A percentile compares a stretch with the other conserved stretches of the same genome.
Conservation (phyloP, 2,888 invertebrate species). For the Conus canariensis region DNA sequence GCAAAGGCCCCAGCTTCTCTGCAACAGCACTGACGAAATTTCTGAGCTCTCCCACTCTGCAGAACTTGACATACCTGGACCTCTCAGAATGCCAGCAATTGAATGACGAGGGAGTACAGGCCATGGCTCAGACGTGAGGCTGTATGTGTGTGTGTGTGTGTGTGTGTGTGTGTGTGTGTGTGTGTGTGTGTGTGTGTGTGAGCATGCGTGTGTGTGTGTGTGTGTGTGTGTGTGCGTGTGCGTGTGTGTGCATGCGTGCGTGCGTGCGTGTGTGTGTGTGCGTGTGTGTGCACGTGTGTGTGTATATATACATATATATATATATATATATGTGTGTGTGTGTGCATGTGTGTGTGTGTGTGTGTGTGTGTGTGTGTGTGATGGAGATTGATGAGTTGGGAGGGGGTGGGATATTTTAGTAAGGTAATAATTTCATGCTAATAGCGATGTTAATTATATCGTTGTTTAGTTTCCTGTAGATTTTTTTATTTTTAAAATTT, state of each 20-base stretch:
- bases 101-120: conserved; percentile 57
- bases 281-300: not conserved
- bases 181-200: not conserved
- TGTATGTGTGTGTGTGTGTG: not conserved
- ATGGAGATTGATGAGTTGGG: not conserved
- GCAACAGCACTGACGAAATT: conserved; percentile 52
- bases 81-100: conserved; percentile 64
- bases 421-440: too few species aligned
- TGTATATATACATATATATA: too few species aligned
- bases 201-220: not conserved
- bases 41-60: conserved; percentile 53
- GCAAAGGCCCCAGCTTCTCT: conserved; percentile 61
- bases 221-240: not conserved
- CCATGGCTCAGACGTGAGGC: conserved; percentile 63
- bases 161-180: not conserved
- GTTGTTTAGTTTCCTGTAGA: too few species aligned
- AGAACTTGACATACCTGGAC: conserved; percentile 56
- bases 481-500: too few species aligned
- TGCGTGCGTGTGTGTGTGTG: not conserved
- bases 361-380: conserved; percentile 14
- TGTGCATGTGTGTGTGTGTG: not conserved
- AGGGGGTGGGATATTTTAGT: not conserved
- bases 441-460: not conserved
- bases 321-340: too few species aligned
- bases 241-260: not conserved